Evolutionary conservation across 1,140 invertebrate species (phyloP), one percentile per base, ranked within the genome.

Genomic region (Himalopsyche phryganea): DNA sequence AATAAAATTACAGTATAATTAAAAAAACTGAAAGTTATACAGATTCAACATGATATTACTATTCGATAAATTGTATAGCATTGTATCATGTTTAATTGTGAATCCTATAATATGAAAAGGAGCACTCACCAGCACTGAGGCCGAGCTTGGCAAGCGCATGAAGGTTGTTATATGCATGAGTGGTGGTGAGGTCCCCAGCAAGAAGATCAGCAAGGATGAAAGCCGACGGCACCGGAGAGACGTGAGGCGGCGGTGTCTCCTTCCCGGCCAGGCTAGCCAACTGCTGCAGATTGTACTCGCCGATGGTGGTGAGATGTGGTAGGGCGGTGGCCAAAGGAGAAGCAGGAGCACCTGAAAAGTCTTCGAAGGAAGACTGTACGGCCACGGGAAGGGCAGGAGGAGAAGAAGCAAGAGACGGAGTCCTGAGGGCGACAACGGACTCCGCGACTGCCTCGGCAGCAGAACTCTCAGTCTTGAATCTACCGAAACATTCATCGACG

Each of bases 101-200:
- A n/a, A n/a, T n/a, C n/a, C n/a, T n/a, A n/a, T n/a, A n/a, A n/a
- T n/a, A n/a, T 28, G 23, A 28, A 28, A 28, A 28, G 4, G 4
- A 15, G 20, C 10, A 53, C 58, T 59, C 69, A 87, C 85, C 86
- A 74, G 85, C 83, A 71, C 83, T 85, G 38, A 87, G 76, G 66
- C 90, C 90, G 33, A 94, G 78, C 74, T 94, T 94, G 45, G 91
- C 91, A 49, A 94, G 81, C 13, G 90, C 90, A 69, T 93, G 90
- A 49, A 94, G 78, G 77, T 94, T 95, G 69, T 91, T 91, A 59
- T 90, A 83, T 33, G 90, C 86, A 71, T 90, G 88, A 69, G 85
- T 84, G 9, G 83, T 83, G 61, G 75, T 83, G 1, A 83, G 69
- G 68, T 91, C 88, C 20, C 88, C 88, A 51, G 83, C 81, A 28